phyloP scores from a whole-genome alignment of 1,140 invertebrate genomes.

The Drosophila takahashii region DNA sequence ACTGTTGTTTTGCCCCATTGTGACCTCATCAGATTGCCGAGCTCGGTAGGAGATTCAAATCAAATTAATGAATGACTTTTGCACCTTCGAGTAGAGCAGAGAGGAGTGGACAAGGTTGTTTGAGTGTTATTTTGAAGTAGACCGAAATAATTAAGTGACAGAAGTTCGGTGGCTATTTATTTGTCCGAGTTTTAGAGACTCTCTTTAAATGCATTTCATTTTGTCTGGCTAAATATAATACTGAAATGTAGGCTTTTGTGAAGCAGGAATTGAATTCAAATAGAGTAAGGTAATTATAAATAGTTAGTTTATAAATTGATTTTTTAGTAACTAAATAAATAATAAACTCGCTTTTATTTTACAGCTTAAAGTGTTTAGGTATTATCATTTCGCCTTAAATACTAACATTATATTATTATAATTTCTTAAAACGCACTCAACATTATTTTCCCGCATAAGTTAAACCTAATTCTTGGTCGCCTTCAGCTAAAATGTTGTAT shows the following conservation, averaged over 20 bases:
- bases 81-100: slow-evolving; percentile 22
- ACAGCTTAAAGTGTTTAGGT: too few relatives aligned
- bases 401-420: too few relatives aligned
- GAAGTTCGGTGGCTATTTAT: not conserved
- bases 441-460: not conserved
- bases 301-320: too few relatives aligned
- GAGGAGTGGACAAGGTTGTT: slow-evolving; percentile 26
- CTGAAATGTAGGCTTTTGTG: not conserved
- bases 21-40: slow-evolving; percentile 60
- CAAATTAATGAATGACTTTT: slow-evolving; percentile 63
- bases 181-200: not conserved
- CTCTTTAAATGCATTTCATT: not conserved
- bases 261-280: too few relatives aligned
- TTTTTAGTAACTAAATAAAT: too few relatives aligned
- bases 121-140: slow-evolving; percentile 23
- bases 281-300: too few relatives aligned
- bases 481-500: not conserved
- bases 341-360: too few relatives aligned
- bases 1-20: slow-evolving; percentile 21
- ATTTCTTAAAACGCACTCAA: too few relatives aligned
- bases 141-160: slow-evolving; percentile 32
- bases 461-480: not conserved
- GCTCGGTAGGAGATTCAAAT: slow-evolving; percentile 40
- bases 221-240: too few relatives aligned
- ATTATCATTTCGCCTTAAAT: too few relatives aligned